Evolutionary conservation across 2,113 vertebrate species (phyloP), one percentile per base, ranked within the genome.

Genomic region (Ondatra zibethicus): DNA sequence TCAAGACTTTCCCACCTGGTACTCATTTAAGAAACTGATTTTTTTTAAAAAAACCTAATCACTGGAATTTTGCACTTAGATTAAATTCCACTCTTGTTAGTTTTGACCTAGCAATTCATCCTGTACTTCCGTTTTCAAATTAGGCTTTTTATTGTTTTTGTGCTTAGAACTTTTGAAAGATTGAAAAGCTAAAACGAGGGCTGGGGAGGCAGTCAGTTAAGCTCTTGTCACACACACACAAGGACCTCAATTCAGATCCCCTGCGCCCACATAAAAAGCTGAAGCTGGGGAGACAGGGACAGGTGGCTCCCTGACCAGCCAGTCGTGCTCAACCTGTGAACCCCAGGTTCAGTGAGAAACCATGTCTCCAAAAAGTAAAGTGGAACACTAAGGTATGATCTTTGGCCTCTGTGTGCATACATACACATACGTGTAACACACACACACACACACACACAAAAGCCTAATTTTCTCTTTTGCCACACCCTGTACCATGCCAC

Each of bases 21-120:
- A 96, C 88, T 97, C 96, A 97, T 97, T 97, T 97, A 96, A 86
- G 94, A 96, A 95, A 89, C 36, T 95, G 82, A 93, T 92, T 97
- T 94, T 97, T 96, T 94, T 66, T 97, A 58, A 58, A 58, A 58
- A 58, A 21, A 7, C 55, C 90, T 78, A 96, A 95, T 97, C 97
- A 93, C 29, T 78, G 89, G 90, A 92, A 82, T 93, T 97, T 92
- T 92, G 94, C 91, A 92, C 93, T 97, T 97, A 92, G 78, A 95
- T 97, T 97, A 96, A 97, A 96, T 95, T 97, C 97, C 66, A 85
- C 65, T 96, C 90, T 85, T 93, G 97, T 94, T 98, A 87, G 78
- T 88, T 97, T 95, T 97, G 92, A 96, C 85, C 88, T 66, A 55
- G 93, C 75, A 93, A 68, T 93, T 97, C 89, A 96, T 80, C 80